Conservation (phyloP, 2,888 invertebrate species). For the Nebria brevicollis region DNA sequence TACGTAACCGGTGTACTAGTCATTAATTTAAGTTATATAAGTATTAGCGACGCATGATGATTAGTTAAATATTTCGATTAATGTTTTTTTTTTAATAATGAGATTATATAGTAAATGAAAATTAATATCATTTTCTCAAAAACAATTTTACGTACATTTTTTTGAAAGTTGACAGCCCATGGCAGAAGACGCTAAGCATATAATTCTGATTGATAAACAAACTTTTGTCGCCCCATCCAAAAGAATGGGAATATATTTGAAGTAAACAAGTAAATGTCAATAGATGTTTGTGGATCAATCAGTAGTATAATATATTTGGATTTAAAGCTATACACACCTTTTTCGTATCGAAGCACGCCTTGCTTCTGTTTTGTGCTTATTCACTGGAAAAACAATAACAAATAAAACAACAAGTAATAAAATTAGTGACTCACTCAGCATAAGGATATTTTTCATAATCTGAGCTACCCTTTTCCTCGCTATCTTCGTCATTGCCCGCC, state of each 20-base stretch:
- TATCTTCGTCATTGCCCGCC: constrained; percentile 52
- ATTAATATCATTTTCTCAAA: background rate
- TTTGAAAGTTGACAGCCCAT: background rate
- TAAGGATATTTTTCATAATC: constrained; percentile 52
- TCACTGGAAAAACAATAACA: background rate
- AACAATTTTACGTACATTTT: background rate
- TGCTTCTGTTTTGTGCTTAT: background rate
- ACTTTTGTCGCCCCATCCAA: background rate
- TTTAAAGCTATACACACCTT: background rate
- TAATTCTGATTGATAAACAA: background rate
- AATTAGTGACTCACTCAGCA: constrained; percentile 46
- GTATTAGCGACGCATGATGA: background rate
- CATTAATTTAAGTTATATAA: background rate
- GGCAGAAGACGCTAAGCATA: background rate
- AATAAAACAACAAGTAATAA: background rate
- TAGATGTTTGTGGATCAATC: background rate
- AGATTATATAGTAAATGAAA: background rate
- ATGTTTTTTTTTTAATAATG: background rate
- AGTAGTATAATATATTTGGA: background rate
- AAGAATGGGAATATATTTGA: background rate
- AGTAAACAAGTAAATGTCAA: background rate
- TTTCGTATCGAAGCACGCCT: background rate
- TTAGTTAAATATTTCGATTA: background rate
- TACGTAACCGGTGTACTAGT: no score
- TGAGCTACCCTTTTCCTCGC: constrained; percentile 53